These are phyloP conservation scores for Phania funesta DNA, from an alignment of 2,888 invertebrate genomes.

Conservation along the genomic window DNA sequence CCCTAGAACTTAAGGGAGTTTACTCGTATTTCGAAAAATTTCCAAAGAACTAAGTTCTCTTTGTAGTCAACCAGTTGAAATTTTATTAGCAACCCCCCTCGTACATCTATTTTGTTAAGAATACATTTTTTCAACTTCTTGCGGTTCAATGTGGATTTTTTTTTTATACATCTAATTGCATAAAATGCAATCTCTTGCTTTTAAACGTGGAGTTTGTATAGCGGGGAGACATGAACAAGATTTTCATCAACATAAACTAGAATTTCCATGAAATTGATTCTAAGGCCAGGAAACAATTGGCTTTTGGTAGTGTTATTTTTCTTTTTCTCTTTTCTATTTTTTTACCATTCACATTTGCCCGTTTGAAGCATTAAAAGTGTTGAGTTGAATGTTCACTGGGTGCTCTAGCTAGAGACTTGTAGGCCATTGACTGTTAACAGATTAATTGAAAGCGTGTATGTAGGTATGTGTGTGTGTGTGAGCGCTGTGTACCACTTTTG, in stretches of 20 bases:
- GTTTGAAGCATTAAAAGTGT: neutral
- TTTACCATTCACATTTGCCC: neutral
- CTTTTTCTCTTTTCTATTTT: neutral
- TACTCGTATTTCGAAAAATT: too few species aligned
- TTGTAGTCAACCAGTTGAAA: too few species aligned
- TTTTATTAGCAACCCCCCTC: neutral
- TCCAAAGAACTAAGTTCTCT: too few species aligned
- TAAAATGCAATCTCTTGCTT: conserved; percentile 34
- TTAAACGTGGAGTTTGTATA: neutral
- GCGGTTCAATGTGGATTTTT: conserved; percentile 18
- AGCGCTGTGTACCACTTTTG: neutral
- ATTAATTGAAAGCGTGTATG: neutral
- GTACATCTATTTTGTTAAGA: conserved; percentile 10
- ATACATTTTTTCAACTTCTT: neutral
- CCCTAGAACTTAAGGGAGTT: too few species aligned
- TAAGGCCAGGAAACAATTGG: conserved; percentile 60
- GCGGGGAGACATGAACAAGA: neutral
- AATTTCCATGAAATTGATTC: conserved; percentile 59
- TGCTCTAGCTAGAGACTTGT: conserved; percentile 17
- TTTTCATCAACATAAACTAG: conserved; percentile 37
- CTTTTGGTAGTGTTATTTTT: conserved; percentile 7
- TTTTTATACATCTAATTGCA: conserved; percentile 48
- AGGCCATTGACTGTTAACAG: conserved; percentile 37
- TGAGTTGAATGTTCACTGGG: conserved; percentile 32
- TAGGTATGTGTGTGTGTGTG: neutral